Base-by-base conservation (phyloP, 1,140 invertebrate genomes). In the Drosophila obscura region DNA sequence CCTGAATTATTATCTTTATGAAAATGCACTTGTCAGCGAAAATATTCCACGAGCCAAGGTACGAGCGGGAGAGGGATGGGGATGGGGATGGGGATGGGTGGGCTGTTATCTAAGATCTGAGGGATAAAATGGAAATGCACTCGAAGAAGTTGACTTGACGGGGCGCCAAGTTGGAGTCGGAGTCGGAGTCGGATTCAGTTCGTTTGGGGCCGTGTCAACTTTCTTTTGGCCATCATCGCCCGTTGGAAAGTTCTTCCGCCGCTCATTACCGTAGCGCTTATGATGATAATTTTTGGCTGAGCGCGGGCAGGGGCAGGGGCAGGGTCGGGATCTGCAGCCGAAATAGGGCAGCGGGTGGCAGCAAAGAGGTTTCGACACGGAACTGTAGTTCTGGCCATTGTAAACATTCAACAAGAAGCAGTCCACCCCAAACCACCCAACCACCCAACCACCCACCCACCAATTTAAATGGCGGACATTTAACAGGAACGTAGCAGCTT, bases 231-330 rank as follows among this genome's bases (percentile, higher is more conserved):
- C 35, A 39, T 39, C 35, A 39, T 1, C 35, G 35, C 35, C 35
- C 35, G 22, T 48, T 0, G 45, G 35, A 39, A 19, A 64, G 39
- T 35, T 31, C 5, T 7, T 1, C 5, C 16, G 16, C 43, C 65
- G 66, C 82, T 87, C 81, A 87, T 87, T 85, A 85, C 62, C 52
- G 58, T 39, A 53, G 2, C 69, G 78, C 68, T 85, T 85, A 75
- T 87, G 78, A 85, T 85, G 78, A 81, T 78, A 82, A 87, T 85
- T 87, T 74, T 72, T 63, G 72, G 60, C 74, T 65, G 69, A 62
- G 39, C 31, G 11, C 4, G 35, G 71, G 72, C 66, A 50, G 55
- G 46, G 15, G 28, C 45, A 39, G 35, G 35, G 24, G 31, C 16
- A 60, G 60, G n/a, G n/a, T n/a, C 55, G 35, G 53, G 39, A 24